Evolutionary conservation across 2,888 invertebrate genomes (phyloP).

Genomic region (Leptinotarsa peninsularis): DNA sequence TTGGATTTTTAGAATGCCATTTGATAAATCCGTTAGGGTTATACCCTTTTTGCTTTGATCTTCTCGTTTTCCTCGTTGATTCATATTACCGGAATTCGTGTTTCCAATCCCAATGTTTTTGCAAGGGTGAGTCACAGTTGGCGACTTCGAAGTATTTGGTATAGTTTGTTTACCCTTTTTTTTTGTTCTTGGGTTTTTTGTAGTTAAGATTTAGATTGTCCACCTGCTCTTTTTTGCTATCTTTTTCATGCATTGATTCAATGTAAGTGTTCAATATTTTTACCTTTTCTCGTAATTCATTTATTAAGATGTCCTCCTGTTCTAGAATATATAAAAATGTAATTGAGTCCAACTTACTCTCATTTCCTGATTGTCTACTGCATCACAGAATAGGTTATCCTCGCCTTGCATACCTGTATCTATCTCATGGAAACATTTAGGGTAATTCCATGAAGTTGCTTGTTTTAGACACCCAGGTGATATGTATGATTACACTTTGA

Average conservation of each 20-base stretch:
- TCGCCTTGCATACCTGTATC: neutral
- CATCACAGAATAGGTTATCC: neutral
- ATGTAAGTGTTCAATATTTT: constrained; percentile 3
- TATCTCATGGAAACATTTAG: neutral
- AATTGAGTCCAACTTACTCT: constrained; percentile 8
- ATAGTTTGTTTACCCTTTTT: neutral
- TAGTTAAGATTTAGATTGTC: neutral
- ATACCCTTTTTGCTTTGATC: no score
- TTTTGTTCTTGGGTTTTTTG: neutral
- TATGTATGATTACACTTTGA: constrained; percentile 5
- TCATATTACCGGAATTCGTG: no score
- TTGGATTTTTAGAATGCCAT: no score
- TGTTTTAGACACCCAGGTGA: neutral
- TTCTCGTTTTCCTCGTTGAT: no score
- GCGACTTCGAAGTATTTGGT: constrained; percentile 2
- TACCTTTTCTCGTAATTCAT: neutral
- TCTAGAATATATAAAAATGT: constrained; percentile 1
- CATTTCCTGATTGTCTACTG: neutral
- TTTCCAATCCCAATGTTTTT: no score
- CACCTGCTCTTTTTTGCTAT: constrained; percentile 1
- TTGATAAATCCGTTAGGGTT: no score
- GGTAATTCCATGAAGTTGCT: neutral
- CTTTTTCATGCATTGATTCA: neutral
- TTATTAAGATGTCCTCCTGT: neutral
- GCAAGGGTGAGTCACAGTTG: neutral